Base-by-base conservation (phyloP, 30 jellyfish, hydroid and myxozoan species). In the Hydra vulgaris region DNA sequence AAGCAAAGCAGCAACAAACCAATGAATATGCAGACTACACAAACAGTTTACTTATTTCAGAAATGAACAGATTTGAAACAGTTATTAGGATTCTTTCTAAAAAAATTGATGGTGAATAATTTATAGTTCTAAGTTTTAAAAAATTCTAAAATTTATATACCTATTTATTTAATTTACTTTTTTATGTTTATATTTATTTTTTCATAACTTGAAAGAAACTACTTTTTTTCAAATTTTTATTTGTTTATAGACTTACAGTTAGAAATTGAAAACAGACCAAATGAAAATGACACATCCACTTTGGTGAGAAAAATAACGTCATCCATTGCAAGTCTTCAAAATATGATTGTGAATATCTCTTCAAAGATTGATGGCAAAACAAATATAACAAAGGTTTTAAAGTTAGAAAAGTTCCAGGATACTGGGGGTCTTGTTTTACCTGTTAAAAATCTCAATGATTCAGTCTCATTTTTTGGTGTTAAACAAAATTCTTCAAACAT, bases 251-350 rank as follows among this genome's bases (percentile, higher is more conserved):
- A 40, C 61, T 3, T 40, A 40, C 61, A 40, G 61, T 40, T 40
- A 40, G 61, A 40, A 24, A 17, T 78, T 20, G 77, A 54, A 16
- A 20, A 55, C 0, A 78, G 55, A 23, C 85, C 85, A 61, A 78
- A 20, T 21, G 80, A 78, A 21, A 52, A 22, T 18, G 85, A 54
- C 23, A 54, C 66, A 53, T 81, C 85, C 26, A 53, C 79, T 61
- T 66, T 78, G 54, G 55, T 78, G 18, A 81, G 79, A n/a, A 75
- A 75, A n/a, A 78, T 78, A 81, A 78, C 85, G n/a, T 19, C 80
- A 52, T 53, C 85, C 68, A 25, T 81, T 16, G 85, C 78, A 0
- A 27, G 66, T 20, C 74, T 74, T 70, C 76, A 81, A 70, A 81
- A 70, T 54, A 81, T 70, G 70, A 81, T 69, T 40, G 88, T 69